Conservation (phyloP, 2,113 vertebrate species). For the Barnardius zonarius region DNA sequence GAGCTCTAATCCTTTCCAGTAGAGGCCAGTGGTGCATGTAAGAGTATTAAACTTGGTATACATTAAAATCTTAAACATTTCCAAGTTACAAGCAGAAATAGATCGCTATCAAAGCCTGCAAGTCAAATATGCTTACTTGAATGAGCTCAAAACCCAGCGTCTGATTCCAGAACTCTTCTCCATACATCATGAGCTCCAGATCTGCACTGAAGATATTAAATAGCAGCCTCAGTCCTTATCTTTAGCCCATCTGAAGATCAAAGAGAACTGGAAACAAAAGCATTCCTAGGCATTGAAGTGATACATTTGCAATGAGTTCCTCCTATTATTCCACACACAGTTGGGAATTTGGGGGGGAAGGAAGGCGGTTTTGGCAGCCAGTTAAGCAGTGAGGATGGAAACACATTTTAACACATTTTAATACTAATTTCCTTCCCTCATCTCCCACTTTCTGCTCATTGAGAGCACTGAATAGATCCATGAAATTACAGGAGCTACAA, state of each 20-base stretch:
- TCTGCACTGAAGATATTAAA: background rate
- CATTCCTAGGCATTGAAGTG: background rate
- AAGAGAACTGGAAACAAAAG: conserved; percentile 35
- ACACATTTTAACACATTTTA: conserved; percentile 15
- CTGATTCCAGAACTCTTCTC: background rate
- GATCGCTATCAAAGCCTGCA: conserved; percentile 31
- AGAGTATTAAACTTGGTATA: conserved; percentile 18
- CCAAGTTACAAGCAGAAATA: conserved; percentile 13
- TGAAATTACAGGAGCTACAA: conserved; percentile 69
- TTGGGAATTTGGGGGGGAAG: background rate
- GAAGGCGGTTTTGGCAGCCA: background rate
- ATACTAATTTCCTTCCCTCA: background rate
- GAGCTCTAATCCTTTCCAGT: conserved; percentile 25
- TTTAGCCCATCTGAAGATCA: conserved; percentile 35
- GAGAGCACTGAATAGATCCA: conserved; percentile 32
- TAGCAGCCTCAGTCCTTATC: background rate
- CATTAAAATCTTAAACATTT: conserved; percentile 48
- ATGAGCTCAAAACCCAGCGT: background rate
- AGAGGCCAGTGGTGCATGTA: conserved; percentile 25
- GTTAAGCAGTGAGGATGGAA: background rate
- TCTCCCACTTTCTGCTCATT: background rate
- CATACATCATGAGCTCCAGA: background rate
- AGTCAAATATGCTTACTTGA: background rate
- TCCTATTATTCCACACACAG: background rate
- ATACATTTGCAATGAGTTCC: conserved; percentile 21